A percentile compares a stretch with the other conserved stretches of the same genome.
Conservation (phyloP, 2,888 invertebrate genomes). For the Ophion obscuratus region DNA sequence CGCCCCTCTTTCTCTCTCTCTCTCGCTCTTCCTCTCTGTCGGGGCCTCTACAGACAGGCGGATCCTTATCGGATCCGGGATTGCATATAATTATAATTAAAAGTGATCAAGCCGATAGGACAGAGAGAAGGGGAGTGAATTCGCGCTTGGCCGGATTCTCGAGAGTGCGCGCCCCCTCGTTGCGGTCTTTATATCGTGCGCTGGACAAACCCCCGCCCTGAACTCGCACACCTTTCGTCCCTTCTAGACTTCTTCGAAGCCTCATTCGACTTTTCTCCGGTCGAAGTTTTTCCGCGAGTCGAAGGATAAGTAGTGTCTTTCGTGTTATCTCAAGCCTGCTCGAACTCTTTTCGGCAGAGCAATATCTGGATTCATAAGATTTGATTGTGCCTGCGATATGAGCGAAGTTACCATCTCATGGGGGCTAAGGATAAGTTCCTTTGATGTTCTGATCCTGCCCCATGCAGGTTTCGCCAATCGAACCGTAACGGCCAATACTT, state of each 20-base stretch:
- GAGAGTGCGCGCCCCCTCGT: constrained; percentile 45
- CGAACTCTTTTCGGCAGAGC: no score
- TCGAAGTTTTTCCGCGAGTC: not conserved
- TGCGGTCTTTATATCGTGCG: constrained; percentile 45
- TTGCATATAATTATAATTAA: constrained; percentile 84
- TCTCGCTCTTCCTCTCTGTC: constrained; percentile 57
- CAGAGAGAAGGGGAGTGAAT: constrained; percentile 31
- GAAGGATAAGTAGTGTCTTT: not conserved
- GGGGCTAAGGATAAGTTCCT: no score
- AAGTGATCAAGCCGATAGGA: constrained; percentile 81
- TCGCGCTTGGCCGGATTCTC: constrained; percentile 55
- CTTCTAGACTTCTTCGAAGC: not conserved
- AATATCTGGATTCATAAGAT: no score
- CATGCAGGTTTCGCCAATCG: no score
- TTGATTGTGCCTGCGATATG: no score
- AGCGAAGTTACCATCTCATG: no score
- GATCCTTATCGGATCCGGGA: constrained; percentile 78
- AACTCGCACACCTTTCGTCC: constrained; percentile 32
- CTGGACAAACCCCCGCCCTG: constrained; percentile 48
- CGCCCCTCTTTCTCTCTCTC: constrained; percentile 42
- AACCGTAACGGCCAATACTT: no score
- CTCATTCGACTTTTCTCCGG: constrained; percentile 73
- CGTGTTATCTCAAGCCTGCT: not conserved
- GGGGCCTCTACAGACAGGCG: constrained; percentile 66
- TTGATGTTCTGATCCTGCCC: no score